These are phyloP conservation scores for Elachura formosa DNA, from an alignment of 2,113 vertebrate species.

Conservation along the genomic window DNA sequence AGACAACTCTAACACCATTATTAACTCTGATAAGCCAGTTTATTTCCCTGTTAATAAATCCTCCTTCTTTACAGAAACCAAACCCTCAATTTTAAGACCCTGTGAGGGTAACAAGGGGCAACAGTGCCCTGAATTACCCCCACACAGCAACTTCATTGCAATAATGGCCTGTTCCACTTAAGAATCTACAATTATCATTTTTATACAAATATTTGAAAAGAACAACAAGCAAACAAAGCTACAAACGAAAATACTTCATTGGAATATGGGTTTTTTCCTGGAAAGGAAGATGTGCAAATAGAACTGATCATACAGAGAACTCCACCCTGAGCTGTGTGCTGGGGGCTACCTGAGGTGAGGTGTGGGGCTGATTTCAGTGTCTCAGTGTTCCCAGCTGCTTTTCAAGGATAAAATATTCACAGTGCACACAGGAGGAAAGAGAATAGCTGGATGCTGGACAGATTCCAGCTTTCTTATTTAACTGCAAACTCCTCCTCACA, in stretches of 20 bases:
- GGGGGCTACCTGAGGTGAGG: not conserved
- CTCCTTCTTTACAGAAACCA: not conserved
- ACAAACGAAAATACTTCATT: not conserved
- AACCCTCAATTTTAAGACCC: not conserved
- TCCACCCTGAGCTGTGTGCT: not conserved
- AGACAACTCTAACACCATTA: not conserved
- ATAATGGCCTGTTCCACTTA: not conserved
- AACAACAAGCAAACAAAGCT: not conserved
- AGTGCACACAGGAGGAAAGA: not conserved
- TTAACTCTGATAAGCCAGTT: not conserved
- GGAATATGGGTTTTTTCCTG: not conserved
- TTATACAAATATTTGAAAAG: not conserved
- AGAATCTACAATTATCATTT: not conserved
- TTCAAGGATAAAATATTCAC: not conserved
- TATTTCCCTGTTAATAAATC: conserved; percentile 17
- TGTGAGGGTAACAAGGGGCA: not conserved
- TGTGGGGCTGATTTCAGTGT: fast-evolving
- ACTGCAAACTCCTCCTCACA: not conserved
- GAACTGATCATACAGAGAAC: not conserved
- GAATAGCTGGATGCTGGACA: not conserved
- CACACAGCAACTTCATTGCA: not conserved
- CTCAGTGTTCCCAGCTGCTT: not conserved
- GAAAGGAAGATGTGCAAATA: not conserved
- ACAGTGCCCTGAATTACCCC: not conserved
- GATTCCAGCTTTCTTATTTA: not conserved